A percentile compares a stretch with the other conserved stretches of the same genome.
Conservation (phyloP, 2,113 vertebrate species). For the Actenoides lindsayi region DNA sequence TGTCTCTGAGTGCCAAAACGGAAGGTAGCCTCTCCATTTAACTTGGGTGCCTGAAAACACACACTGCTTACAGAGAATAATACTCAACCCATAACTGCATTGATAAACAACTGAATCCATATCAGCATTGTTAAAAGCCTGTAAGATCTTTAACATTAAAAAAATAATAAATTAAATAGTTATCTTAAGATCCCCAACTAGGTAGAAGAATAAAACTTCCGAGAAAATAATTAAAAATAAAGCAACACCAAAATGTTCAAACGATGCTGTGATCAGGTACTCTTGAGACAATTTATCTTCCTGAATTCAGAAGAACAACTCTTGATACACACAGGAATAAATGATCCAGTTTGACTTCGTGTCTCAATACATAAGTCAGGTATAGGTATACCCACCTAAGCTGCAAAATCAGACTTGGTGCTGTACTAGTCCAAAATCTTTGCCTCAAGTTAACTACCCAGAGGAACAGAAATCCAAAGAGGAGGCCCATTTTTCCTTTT, state of each 20-base stretch:
- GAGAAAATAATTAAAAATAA: not conserved
- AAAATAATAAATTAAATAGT: not conserved
- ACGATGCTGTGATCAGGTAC: not conserved
- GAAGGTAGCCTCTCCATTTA: not conserved
- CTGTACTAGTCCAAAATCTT: not conserved
- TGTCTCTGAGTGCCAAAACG: not conserved
- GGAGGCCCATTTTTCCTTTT: not conserved
- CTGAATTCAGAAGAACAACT: not conserved
- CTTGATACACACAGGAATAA: not conserved
- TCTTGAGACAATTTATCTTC: not conserved
- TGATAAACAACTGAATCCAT: not conserved
- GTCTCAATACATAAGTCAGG: not conserved
- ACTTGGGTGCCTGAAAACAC: not conserved
- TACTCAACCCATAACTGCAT: not conserved
- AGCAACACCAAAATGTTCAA: not conserved
- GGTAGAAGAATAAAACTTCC: not conserved
- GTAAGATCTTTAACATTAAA: not conserved
- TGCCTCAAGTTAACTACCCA: not conserved
- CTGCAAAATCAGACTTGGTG: not conserved
- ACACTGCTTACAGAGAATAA: accelerated
- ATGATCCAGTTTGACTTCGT: not conserved
- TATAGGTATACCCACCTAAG: not conserved
- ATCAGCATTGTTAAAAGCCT: not conserved
- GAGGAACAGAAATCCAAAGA: not conserved
- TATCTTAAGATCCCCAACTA: not conserved